Conservation (phyloP, 2,888 invertebrate species). For the Dusona sp. region DNA sequence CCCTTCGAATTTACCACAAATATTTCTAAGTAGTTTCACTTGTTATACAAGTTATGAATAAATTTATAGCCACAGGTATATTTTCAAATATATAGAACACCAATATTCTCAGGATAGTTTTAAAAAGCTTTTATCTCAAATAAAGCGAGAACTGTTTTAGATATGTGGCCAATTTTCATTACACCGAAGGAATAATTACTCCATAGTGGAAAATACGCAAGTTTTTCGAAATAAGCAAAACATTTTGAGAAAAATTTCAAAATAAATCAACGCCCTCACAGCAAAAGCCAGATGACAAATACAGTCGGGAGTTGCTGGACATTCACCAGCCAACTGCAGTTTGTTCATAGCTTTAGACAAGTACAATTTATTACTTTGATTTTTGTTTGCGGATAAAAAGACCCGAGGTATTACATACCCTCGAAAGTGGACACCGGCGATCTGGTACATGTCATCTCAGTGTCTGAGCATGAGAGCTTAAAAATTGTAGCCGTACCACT, state of each 20-base stretch:
- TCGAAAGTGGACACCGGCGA: slow-evolving; percentile 2
- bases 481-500: slow-evolving; percentile 38
- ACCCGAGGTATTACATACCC: neutral
- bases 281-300: neutral
- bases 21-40: slow-evolving; percentile 1
- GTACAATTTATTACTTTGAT: slow-evolving; percentile 16
- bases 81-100: neutral
- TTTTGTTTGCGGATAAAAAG: slow-evolving; percentile 9
- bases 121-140: neutral
- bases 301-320: neutral
- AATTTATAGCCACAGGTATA: neutral
- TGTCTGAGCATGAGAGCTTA: slow-evolving; percentile 20
- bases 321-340: neutral
- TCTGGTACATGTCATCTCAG: slow-evolving; percentile 5
- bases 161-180: neutral
- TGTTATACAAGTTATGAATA: neutral
- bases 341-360: slow-evolving; percentile 10
- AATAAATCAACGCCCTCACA: neutral
- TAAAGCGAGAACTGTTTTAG: neutral
- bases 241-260: neutral
- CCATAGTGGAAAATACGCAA: neutral
- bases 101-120: neutral
- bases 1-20: neutral
- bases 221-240: neutral
- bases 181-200: neutral